phyloP scores from a whole-genome alignment of 2,113 vertebrate genomes.

The Bubo blakistoni region DNA sequence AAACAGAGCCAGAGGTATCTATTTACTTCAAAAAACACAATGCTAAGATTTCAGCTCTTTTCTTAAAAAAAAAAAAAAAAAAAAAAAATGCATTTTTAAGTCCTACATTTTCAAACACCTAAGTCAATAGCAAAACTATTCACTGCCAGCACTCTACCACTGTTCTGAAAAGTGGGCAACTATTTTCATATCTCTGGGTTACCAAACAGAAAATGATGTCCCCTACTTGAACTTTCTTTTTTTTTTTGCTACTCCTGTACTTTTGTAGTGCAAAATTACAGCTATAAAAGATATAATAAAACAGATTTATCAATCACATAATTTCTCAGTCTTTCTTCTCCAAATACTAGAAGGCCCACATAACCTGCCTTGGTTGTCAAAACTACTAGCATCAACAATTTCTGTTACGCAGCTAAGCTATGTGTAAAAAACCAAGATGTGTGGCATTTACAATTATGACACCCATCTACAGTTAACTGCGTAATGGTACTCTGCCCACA shows the following conservation, averaged over 20 bases:
- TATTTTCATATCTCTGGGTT: background rate
- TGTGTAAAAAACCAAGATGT: background rate
- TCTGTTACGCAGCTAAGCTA: background rate
- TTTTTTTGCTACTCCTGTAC: background rate
- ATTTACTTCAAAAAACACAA: background rate
- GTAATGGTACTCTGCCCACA: background rate
- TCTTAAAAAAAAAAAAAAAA: no score
- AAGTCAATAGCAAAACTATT: background rate
- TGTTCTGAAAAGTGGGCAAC: background rate
- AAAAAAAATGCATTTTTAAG: background rate
- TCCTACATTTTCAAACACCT: background rate
- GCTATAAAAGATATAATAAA: background rate
- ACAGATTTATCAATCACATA: background rate
- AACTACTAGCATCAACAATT: background rate
- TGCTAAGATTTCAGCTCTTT: background rate
- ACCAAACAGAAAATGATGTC: background rate
- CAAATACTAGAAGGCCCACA: background rate
- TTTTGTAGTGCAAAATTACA: background rate
- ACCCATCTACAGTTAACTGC: background rate
- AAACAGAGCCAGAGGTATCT: background rate
- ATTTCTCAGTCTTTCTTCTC: background rate
- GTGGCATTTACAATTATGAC: background rate
- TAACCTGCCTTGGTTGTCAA: background rate
- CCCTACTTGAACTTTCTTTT: background rate
- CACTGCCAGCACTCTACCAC: background rate